Base-by-base conservation (phyloP, 1,140 invertebrate species). In the Eulimnadia texana region DNA sequence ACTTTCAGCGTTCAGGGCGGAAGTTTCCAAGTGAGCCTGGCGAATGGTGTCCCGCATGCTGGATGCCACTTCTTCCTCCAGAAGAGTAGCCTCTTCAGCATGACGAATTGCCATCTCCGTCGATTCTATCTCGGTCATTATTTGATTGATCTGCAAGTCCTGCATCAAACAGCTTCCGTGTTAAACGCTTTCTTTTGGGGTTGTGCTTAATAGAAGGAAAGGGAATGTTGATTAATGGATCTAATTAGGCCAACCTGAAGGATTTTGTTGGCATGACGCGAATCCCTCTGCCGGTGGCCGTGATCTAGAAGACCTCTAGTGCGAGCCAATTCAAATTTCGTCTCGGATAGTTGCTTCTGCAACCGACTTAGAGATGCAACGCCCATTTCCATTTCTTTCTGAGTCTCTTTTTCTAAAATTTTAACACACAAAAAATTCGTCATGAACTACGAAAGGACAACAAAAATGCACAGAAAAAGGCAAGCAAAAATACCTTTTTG, bases 401-500 rank as follows among this genome's bases (percentile, higher is more conserved):
- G 16, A 69, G 74, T 47, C 76, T 74, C 23, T 80, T 70, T 57
- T 78, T 74, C 67, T 85, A 82, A n/a, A n/a, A n/a, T n/a, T n/a
- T n/a, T n/a, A n/a, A n/a, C n/a, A n/a, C n/a, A n/a, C n/a, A n/a
- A n/a, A n/a, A n/a, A n/a, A n/a, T n/a, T n/a, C n/a, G n/a, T n/a
- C n/a, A n/a, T n/a, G n/a, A n/a, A n/a, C n/a, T n/a, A 42, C 33
- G 33, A 1, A 83, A 75, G 58, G 83, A 77, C 1, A 84, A 67
- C 64, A 81, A 70, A 25, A 78, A 42, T 16, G 16, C 33, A 6
- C 16, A 16, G 6, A 42, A 42, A 6, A 42, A 42, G 33, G 16
- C 33, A 16, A 42, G 33, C 6, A 9, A 42, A 42, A 42, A 42
- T 42, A 42, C 33, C 33, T 42, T 42, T 42, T 9, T 42, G 33